phyloP scores from a whole-genome alignment of 2,797 vertebrate genomes.

The Karalla daura region DNA sequence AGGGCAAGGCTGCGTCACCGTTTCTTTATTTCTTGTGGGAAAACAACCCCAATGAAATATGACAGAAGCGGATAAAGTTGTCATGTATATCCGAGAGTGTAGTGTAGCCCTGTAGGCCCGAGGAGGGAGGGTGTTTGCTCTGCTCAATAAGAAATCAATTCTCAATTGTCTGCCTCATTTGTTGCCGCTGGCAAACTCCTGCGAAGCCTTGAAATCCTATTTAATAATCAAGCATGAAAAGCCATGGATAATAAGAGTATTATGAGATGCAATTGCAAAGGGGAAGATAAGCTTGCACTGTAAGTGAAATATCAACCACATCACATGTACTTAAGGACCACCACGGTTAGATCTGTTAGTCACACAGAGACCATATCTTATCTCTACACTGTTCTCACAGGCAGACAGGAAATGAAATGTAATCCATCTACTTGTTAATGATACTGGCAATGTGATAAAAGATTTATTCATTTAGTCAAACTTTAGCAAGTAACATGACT shows the following conservation, averaged over 20 bases:
- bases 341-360: slow-evolving; percentile 33
- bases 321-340: slow-evolving; percentile 48
- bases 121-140: slow-evolving; percentile 51
- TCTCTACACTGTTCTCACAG: slow-evolving; percentile 28
- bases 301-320: slow-evolving; percentile 80
- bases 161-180: slow-evolving; percentile 76
- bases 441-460: not conserved
- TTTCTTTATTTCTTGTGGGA: slow-evolving; percentile 31
- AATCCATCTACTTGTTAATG: slow-evolving; percentile 27
- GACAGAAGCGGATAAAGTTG: slow-evolving; percentile 55
- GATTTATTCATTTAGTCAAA: not conserved
- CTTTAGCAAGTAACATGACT: not conserved
- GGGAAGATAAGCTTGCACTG: slow-evolving; percentile 68
- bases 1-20: not conserved
- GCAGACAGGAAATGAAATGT: slow-evolving; percentile 8
- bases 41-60: slow-evolving; percentile 47
- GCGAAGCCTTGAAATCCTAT: slow-evolving; percentile 75
- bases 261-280: slow-evolving; percentile 70
- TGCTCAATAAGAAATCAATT: slow-evolving; percentile 75
- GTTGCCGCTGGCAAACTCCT: slow-evolving; percentile 63
- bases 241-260: slow-evolving; percentile 75
- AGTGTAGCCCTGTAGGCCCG: slow-evolving; percentile 14
- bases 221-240: slow-evolving; percentile 80
- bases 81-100: slow-evolving; percentile 38
- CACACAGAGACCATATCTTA: slow-evolving; percentile 30